A percentile compares a stretch with the other conserved stretches of the same genome.
Evolutionary conservation across 2,888 invertebrate genomes (phyloP).

Genomic region (Limnephilus rhombicus): DNA sequence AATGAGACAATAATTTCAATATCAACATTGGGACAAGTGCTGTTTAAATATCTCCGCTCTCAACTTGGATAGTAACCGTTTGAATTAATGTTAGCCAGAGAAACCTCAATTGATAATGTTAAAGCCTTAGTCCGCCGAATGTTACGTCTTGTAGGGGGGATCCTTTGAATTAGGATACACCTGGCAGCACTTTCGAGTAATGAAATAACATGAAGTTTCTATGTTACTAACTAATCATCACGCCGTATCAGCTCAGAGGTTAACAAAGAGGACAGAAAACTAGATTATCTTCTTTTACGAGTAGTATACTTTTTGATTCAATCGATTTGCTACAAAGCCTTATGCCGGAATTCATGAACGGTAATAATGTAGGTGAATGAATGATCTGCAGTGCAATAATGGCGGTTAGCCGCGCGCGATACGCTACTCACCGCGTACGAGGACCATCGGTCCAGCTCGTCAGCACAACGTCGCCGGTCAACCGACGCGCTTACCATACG

Average conservation of each 20-base stretch:
- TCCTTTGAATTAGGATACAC: neutral
- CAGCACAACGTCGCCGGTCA: too few relatives aligned
- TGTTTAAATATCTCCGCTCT: slow-evolving; percentile 7
- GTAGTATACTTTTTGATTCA: too few relatives aligned
- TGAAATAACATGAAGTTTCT: neutral
- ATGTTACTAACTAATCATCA: neutral
- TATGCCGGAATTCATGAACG: too few relatives aligned
- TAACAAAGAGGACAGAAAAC: neutral
- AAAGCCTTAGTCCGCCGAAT: neutral
- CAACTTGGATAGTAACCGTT: neutral
- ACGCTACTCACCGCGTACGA: too few relatives aligned
- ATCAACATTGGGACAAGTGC: neutral
- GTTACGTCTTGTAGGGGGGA: neutral
- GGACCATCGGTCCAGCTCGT: too few relatives aligned
- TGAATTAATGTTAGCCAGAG: neutral
- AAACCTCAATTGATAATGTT: slow-evolving; percentile 32
- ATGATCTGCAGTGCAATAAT: too few relatives aligned
- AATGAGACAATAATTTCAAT: neutral
- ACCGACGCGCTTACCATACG: too few relatives aligned
- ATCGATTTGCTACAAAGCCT: too few relatives aligned
- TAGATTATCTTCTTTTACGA: too few relatives aligned
- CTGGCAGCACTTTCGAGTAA: neutral
- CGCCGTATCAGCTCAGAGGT: neutral
- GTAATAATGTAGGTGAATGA: too few relatives aligned
- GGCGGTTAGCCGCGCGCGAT: too few relatives aligned